Evolutionary conservation across 2,113 vertebrate genomes (phyloP).

Genomic region (Bombycilla garrulus): DNA sequence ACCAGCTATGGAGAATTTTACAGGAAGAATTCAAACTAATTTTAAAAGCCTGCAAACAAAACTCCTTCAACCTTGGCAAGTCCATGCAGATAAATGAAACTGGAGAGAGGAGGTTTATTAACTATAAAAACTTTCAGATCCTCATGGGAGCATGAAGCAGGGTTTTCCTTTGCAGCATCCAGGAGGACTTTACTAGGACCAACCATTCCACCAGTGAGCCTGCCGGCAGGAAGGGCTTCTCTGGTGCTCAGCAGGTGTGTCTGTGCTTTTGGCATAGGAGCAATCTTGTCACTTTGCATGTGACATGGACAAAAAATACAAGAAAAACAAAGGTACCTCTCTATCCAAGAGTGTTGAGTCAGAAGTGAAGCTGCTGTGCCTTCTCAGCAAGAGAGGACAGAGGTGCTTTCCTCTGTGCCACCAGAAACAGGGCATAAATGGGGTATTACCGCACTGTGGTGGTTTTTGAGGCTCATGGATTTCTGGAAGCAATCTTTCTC

Average conservation of each 20-base stretch:
- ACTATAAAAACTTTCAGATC: background rate
- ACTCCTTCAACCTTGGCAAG: conserved; percentile 38
- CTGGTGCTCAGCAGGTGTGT: background rate
- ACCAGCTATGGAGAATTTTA: background rate
- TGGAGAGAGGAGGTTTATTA: conserved; percentile 10
- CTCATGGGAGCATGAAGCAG: background rate
- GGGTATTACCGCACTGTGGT: background rate
- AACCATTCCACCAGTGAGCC: background rate
- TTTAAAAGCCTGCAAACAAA: conserved; percentile 64
- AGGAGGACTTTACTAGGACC: background rate
- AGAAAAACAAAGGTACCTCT: background rate
- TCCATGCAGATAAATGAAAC: conserved; percentile 63
- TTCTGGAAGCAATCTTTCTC: background rate
- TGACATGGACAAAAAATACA: background rate
- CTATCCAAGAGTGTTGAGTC: background rate
- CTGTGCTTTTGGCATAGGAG: background rate
- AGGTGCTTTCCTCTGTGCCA: background rate
- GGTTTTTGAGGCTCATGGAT: background rate
- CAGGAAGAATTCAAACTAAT: conserved; percentile 16
- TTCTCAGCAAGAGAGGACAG: background rate
- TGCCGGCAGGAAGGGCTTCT: background rate
- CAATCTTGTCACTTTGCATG: background rate
- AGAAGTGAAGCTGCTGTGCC: background rate
- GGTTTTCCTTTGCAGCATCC: background rate
- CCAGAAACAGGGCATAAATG: background rate